phyloP scores from a whole-genome alignment of 35 echinoderm and acorn worm genomes.

The Nesometra sesokonis region DNA sequence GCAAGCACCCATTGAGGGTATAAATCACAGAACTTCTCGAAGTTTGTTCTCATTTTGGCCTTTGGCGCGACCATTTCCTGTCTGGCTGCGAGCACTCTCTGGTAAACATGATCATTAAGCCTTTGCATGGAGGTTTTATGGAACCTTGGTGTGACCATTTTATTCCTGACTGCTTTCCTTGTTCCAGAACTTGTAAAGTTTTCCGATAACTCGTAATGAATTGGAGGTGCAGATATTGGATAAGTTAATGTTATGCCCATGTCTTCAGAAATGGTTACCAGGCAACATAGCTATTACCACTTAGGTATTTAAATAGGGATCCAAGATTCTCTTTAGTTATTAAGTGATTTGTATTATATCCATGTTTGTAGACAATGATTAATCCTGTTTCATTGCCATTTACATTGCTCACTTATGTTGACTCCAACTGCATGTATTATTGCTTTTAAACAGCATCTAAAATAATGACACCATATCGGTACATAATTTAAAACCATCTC shows the following conservation, averaged over 20 bases:
- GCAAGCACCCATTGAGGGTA: slow-evolving; percentile 63
- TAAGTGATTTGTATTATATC: not conserved
- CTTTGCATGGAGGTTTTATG: slow-evolving; percentile 65
- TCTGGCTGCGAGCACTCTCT: slow-evolving; percentile 44
- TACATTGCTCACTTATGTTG: not conserved
- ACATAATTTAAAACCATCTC: not conserved
- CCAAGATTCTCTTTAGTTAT: not conserved
- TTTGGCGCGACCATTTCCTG: not conserved
- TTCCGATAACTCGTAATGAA: slow-evolving; percentile 87
- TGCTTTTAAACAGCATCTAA: not conserved
- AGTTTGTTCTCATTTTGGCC: slow-evolving; percentile 29
- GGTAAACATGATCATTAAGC: slow-evolving; percentile 87
- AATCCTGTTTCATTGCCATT: too few relatives aligned
- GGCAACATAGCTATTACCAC: not conserved
- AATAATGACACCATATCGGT: not conserved
- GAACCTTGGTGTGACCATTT: slow-evolving; percentile 36
- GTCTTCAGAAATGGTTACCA: not conserved
- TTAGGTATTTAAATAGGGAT: not conserved
- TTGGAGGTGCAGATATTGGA: slow-evolving; percentile 89
- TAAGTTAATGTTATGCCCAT: slow-evolving; percentile 99
- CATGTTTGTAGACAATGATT: not conserved
- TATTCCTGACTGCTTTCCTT: slow-evolving; percentile 31
- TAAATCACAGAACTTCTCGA: slow-evolving; percentile 61
- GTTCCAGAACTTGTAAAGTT: slow-evolving; percentile 82
- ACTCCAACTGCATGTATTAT: not conserved